A percentile compares a stretch with the other conserved stretches of the same genome.
Evolutionary conservation across 2,888 invertebrate species (phyloP).

Genomic region (Euplagia quadripunctaria): DNA sequence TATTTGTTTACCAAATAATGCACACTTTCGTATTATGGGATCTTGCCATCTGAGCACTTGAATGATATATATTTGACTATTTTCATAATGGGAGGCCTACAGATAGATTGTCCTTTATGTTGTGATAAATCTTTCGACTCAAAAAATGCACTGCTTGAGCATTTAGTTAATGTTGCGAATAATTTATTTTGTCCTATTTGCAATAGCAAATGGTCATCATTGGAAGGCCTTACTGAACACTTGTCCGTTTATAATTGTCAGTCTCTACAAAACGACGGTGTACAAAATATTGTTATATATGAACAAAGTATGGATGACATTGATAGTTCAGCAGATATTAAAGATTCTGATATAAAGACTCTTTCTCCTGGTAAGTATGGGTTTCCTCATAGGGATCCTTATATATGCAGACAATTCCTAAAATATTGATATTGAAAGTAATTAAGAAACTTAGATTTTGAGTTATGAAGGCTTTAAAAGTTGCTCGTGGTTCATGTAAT

Average conservation of each 20-base stretch:
- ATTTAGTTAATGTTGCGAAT: conserved; percentile 78
- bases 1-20: conserved; percentile 69
- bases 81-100: conserved; percentile 83
- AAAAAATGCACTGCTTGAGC: conserved; percentile 84
- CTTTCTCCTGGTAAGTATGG: conserved; percentile 52
- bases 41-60: conserved; percentile 27
- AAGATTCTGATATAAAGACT: conserved; percentile 33
- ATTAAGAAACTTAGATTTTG: not conserved
- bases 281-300: conserved; percentile 46
- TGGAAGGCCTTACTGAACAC: conserved; percentile 87
- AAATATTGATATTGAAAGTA: not conserved
- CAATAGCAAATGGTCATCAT: conserved; percentile 82
- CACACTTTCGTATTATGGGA: conserved; percentile 24
- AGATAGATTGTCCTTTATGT: conserved; percentile 88
- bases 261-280: conserved; percentile 22
- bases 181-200: conserved; percentile 89
- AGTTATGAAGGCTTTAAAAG: no score
- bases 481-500: no score
- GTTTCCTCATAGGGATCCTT: not conserved
- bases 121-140: conserved; percentile 88
- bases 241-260: conserved; percentile 78
- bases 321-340: conserved; percentile 29
- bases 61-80: conserved; percentile 32
- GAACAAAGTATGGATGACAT: conserved; percentile 26
- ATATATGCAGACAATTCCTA: not conserved